A percentile compares a stretch with the other conserved stretches of the same genome.
Conservation (phyloP, 2,888 invertebrate species). For the Lagria hirta region DNA sequence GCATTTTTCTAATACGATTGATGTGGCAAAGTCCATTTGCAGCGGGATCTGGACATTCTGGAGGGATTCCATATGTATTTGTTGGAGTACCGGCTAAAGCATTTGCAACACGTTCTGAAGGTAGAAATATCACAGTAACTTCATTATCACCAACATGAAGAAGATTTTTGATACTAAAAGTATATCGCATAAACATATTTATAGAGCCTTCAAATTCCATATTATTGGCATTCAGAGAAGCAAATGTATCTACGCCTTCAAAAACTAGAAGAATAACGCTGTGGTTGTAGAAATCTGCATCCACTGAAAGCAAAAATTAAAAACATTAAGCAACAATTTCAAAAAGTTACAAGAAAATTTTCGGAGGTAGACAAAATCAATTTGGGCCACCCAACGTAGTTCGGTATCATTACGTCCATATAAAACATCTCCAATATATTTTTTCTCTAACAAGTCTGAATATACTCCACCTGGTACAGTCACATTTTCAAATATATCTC, state of each 20-base stretch:
- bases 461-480: too few species aligned
- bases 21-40: conserved; percentile 91
- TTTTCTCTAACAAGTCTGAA: too few species aligned
- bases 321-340: too few species aligned
- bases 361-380: too few species aligned
- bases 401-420: too few species aligned
- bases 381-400: too few species aligned
- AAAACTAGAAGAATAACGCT: conserved; percentile 64
- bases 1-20: conserved; percentile 90
- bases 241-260: conserved; percentile 85
- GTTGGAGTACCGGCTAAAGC: conserved; percentile 42
- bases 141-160: conserved; percentile 9
- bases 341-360: too few species aligned
- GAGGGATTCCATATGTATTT: conserved; percentile 61
- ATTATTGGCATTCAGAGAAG: conserved; percentile 72
- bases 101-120: conserved; percentile 27
- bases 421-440: too few species aligned
- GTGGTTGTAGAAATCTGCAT: conserved; percentile 42
- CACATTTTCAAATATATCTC: too few species aligned
- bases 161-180: conserved; percentile 69
- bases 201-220: conserved; percentile 63
- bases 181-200: conserved; percentile 86
- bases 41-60: conserved; percentile 70
- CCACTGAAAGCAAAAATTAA: too few species aligned
- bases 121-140: conserved; percentile 5